Base-by-base conservation (phyloP, 1,140 invertebrate species). In the Branchinecta lynchi region DNA sequence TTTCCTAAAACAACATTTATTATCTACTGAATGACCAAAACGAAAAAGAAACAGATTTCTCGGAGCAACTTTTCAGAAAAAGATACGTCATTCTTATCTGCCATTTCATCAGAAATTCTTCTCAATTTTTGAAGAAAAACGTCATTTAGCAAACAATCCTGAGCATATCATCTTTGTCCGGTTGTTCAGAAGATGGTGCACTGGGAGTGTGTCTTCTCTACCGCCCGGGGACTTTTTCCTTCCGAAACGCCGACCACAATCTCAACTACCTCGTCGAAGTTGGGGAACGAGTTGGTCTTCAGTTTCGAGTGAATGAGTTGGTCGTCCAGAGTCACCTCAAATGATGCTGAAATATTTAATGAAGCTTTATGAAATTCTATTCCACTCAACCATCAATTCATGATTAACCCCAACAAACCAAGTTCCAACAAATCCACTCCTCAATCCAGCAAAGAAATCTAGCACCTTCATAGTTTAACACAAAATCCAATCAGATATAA, bases 271-370 rank as follows among this genome's bases (percentile, higher is more conserved):
- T 84, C 84, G 44, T 81, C 76, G 76, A 82, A 83, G 68, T 84
- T 81, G 67, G 85, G 86, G 75, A 86, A 83, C 17, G 83, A 82
- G 80, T 83, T 81, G 12, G 82, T 84, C 75, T 83, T 79, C 8
- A 86, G 76, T 76, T 86, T 87, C 44, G 85, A 87, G 75, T 86
- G 85, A 46, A 87, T 78, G 68, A 84, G 75, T 71, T 80, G 79
- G 60, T 81, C 80, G 77, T 86, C 85, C 15, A 87, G 78, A 65
- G 76, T 76, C 21, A 87, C 80, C 78, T 87, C 85, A 79, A 86
- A 87, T 5, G 85, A 83, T 69, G 82, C 85, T 86, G 77, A 46
- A 81, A 32, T 32, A 32, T 1, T 32, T 32, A 1, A 32, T 32
- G 2, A 32, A 32, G 1, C 32, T 32, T 32, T 32, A 32, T 5